Conservation (phyloP, 2,113 vertebrate species). For the Nibea albiflora region DNA sequence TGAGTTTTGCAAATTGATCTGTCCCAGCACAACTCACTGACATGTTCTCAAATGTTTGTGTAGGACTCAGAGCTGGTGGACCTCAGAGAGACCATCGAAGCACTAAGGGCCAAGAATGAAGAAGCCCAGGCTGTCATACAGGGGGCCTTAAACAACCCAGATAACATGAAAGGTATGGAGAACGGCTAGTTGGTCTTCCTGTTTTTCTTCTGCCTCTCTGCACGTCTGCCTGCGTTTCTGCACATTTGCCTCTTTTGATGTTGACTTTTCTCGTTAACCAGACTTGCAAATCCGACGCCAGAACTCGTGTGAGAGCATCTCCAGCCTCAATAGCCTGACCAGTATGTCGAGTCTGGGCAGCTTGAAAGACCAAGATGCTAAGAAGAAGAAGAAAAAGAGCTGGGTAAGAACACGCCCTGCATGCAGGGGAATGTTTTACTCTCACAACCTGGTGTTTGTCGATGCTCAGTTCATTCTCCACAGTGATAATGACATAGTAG, state of each 20-base stretch:
- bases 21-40: not conserved
- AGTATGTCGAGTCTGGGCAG: constrained; percentile 95
- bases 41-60: constrained; percentile 11
- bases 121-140: constrained; percentile 97
- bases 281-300: constrained; percentile 92
- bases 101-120: constrained; percentile 90
- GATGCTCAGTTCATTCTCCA: not conserved
- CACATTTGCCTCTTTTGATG: constrained; percentile 1
- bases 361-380: constrained; percentile 92
- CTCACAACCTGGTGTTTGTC: constrained; percentile 17
- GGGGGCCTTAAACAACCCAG: constrained; percentile 89
- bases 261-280: constrained; percentile 54
- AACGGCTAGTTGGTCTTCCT: not conserved
- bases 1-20: not conserved
- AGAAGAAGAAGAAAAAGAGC: constrained; percentile 98
- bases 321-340: constrained; percentile 95
- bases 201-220: not conserved
- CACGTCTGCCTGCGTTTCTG: not conserved
- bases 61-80: constrained; percentile 92
- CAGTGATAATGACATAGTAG: constrained; percentile 19
- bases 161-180: constrained; percentile 87
- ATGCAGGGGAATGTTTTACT: not conserved
- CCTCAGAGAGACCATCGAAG: constrained; percentile 93
- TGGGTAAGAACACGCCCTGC: constrained; percentile 86
- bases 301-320: constrained; percentile 97